A percentile compares a stretch with the other conserved stretches of the same genome.
Conservation (phyloP, 2,888 invertebrate genomes). For the Pterobdella sp. region DNA sequence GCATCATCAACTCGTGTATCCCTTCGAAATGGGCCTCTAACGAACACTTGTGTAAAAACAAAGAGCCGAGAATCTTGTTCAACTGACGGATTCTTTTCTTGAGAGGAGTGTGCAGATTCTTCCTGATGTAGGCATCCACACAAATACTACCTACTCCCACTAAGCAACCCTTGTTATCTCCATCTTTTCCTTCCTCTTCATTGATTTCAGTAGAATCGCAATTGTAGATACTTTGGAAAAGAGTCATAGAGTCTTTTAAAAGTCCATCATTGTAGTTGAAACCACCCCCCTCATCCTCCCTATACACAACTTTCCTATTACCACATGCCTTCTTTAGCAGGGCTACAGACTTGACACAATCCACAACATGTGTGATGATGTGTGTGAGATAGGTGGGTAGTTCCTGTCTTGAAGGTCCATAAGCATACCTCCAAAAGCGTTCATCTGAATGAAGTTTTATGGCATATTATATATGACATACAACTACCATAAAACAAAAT, state of each 20-base stretch:
- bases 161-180: not conserved
- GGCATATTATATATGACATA: too few species aligned
- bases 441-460: too few species aligned
- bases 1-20: constrained; percentile 1
- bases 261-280: not conserved
- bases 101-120: not conserved
- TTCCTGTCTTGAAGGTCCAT: not conserved
- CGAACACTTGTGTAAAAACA: not conserved
- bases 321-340: not conserved
- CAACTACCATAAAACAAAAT: too few species aligned
- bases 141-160: not conserved
- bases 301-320: not conserved
- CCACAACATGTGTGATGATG: not conserved
- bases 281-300: not conserved
- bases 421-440: not conserved
- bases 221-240: too few species aligned
- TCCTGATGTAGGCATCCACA: not conserved
- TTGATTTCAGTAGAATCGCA: not conserved
- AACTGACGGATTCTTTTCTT: not conserved
- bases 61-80: not conserved
- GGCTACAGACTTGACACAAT: not conserved
- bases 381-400: not conserved
- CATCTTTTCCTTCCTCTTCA: not conserved
- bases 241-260: too few species aligned
- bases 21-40: not conserved